Percentiles rank a stretch among this genome's conserved stretches.
These are phyloP conservation scores for Heliothis subflexa DNA, from an alignment of 1,140 invertebrate genomes.

Conservation along the genomic window DNA sequence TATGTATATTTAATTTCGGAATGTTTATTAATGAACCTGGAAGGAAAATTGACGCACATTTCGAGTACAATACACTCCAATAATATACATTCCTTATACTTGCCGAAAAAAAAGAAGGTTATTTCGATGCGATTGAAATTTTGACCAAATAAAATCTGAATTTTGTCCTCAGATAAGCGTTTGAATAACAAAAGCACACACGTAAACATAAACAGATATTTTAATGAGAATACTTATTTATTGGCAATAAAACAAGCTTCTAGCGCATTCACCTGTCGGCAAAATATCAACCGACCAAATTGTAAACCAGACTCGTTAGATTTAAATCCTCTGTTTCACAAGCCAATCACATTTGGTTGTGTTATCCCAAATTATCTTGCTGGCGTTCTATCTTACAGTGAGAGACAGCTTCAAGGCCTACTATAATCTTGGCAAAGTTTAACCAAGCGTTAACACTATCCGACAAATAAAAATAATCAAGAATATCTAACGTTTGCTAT, in stretches of 20 bases:
- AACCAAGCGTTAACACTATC: constrained; percentile 6
- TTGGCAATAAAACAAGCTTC: constrained; percentile 30
- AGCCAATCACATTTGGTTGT: constrained; percentile 3
- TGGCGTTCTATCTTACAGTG: constrained; percentile 55
- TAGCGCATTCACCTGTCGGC: constrained; percentile 47
- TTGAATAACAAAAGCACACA: constrained; percentile 7
- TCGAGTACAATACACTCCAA: background rate
- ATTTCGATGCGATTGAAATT: background rate
- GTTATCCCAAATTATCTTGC: constrained; percentile 47
- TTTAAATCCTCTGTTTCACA: background rate
- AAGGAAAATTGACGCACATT: background rate
- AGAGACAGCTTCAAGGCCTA: constrained; percentile 57
- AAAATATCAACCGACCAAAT: constrained; percentile 32
- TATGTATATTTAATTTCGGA: background rate
- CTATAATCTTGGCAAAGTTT: constrained; percentile 50
- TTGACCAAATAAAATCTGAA: background rate
- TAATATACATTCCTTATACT: background rate
- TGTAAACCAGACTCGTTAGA: too few relatives aligned
- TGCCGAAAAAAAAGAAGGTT: background rate
- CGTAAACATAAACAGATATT: constrained; percentile 21
- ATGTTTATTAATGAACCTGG: constrained; percentile 2
- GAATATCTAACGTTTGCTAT: constrained; percentile 2
- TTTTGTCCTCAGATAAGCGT: constrained; percentile 11
- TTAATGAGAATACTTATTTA: constrained; percentile 32
- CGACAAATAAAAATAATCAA: constrained; percentile 35